Conservation (phyloP, 2,888 invertebrate genomes). For the Tiliacea aurago region DNA sequence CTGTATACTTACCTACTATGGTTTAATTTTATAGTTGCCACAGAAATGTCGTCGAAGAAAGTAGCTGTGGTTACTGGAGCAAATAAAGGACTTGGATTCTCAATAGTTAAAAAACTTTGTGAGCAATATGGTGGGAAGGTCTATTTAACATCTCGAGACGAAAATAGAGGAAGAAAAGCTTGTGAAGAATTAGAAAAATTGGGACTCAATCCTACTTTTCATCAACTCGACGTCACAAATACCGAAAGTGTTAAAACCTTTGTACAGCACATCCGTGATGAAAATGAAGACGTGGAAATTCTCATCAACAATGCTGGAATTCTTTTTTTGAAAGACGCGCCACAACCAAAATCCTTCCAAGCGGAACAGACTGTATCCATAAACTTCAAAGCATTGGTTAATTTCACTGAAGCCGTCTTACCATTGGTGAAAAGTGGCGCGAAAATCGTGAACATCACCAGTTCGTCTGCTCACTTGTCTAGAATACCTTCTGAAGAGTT, state of each 20-base stretch:
- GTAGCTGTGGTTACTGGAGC: constrained; percentile 92
- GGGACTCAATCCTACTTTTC: constrained; percentile 89
- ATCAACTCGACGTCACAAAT: constrained; percentile 93
- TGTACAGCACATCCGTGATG: constrained; percentile 87
- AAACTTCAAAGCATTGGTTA: constrained; percentile 81
- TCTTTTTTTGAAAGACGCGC: constrained; percentile 80
- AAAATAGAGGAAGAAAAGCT: constrained; percentile 89
- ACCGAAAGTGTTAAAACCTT: constrained; percentile 90
- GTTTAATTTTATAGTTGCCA: constrained; percentile 16
- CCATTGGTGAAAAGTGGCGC: constrained; percentile 92
- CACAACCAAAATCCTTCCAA: constrained; percentile 78
- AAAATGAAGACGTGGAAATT: constrained; percentile 92
- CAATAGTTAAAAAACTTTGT: constrained; percentile 92
- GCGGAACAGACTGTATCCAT: constrained; percentile 80
- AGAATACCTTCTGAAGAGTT: constrained; percentile 90
- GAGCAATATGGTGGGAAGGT: constrained; percentile 92
- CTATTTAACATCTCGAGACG: constrained; percentile 93
- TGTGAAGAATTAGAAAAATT: constrained; percentile 89
- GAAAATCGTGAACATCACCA: constrained; percentile 94
- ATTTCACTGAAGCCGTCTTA: constrained; percentile 91
- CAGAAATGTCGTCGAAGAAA: constrained; percentile 72
- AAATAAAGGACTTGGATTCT: constrained; percentile 94
- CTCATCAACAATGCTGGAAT: constrained; percentile 94
- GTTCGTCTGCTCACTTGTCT: constrained; percentile 92
- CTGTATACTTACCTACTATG: not conserved